A percentile compares a stretch with the other conserved stretches of the same genome.
These are phyloP conservation scores for Montipora foliosa DNA, from an alignment of 64 coral and sea anemone genomes.

Conservation along the genomic window DNA sequence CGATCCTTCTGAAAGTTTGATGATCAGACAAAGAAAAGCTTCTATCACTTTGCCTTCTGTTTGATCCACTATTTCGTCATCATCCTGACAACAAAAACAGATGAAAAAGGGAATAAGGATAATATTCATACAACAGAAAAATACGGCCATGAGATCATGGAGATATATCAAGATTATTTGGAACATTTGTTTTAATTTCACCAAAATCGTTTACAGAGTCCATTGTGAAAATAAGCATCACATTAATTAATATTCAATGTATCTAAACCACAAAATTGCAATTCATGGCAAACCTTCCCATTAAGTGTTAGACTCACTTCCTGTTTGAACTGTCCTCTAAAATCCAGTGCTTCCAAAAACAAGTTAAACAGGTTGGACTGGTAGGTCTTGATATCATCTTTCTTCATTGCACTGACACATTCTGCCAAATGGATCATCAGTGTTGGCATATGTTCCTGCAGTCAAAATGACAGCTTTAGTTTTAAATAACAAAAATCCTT, in stretches of 20 bases:
- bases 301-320: neutral
- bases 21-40: constrained; percentile 79
- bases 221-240: too few relatives aligned
- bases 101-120: neutral
- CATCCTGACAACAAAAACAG: constrained; percentile 37
- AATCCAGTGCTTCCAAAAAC: constrained; percentile 86
- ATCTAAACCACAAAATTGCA: too few relatives aligned
- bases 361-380: constrained; percentile 79
- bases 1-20: constrained; percentile 92
- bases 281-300: too few relatives aligned
- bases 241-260: too few relatives aligned
- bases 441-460: constrained; percentile 7
- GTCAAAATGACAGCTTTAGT: neutral
- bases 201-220: too few relatives aligned
- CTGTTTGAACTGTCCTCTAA: constrained; percentile 74
- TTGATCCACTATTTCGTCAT: constrained; percentile 54
- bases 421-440: constrained; percentile 71
- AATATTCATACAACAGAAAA: neutral
- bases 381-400: constrained; percentile 79
- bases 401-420: constrained; percentile 72
- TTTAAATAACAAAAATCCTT: too few relatives aligned
- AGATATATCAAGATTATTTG: too few relatives aligned
- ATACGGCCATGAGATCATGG: neutral
- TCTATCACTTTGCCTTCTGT: constrained; percentile 76
- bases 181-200: too few relatives aligned